A percentile compares a stretch with the other conserved stretches of the same genome.
These are phyloP conservation scores for Nasonia oneida DNA, from an alignment of 2,888 invertebrate species.

Conservation along the genomic window DNA sequence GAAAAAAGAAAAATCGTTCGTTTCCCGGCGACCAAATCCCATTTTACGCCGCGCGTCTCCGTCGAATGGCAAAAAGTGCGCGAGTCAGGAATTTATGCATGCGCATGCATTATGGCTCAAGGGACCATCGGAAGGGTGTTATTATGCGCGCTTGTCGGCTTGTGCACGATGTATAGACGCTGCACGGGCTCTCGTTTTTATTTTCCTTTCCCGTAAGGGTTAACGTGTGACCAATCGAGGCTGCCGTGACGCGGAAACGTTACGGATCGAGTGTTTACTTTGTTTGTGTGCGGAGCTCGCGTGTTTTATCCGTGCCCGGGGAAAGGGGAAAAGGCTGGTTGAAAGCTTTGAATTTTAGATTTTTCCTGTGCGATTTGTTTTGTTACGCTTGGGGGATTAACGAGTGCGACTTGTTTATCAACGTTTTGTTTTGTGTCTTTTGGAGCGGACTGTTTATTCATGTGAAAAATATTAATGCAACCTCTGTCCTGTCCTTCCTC, in stretches of 20 bases:
- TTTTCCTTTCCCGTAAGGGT: neutral
- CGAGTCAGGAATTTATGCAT: conserved; percentile 39
- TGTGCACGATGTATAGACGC: neutral
- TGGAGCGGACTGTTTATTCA: too few species aligned
- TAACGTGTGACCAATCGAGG: neutral
- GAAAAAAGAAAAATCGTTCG: neutral
- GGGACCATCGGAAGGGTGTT: neutral
- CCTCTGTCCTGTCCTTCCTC: neutral
- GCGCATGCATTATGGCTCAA: conserved; percentile 51
- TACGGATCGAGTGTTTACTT: neutral
- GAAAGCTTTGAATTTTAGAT: neutral
- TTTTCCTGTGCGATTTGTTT: neutral
- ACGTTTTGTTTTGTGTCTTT: too few species aligned
- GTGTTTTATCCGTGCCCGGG: neutral
- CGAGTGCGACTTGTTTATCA: too few species aligned
- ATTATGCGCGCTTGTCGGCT: neutral
- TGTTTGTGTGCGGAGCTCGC: neutral
- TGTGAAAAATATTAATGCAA: too few species aligned
- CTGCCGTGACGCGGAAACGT: neutral
- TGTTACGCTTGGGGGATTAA: too few species aligned
- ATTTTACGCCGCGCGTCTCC: neutral
- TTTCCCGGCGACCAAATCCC: neutral
- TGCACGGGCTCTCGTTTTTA: neutral
- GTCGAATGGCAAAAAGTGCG: conserved; percentile 2
- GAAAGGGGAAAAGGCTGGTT: neutral